Conservation (phyloP, 2,888 invertebrate genomes). For the Dermolepida albohirtum region DNA sequence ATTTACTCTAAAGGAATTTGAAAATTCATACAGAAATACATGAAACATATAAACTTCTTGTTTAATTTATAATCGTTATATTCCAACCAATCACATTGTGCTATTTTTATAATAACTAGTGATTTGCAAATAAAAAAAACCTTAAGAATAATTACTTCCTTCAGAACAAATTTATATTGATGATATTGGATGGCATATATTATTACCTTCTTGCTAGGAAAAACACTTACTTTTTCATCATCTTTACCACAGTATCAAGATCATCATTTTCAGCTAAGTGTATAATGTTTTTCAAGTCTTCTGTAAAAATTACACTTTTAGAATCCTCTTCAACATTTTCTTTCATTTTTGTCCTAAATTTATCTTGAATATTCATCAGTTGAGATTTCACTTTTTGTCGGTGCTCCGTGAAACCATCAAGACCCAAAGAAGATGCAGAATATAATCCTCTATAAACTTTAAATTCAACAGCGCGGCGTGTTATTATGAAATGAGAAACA, state of each 20-base stretch:
- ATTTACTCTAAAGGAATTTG: too few species aligned
- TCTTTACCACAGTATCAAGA: conserved; percentile 72
- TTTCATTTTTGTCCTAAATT: conserved; percentile 78
- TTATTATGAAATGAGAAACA: neutral
- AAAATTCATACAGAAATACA: too few species aligned
- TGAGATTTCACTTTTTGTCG: conserved; percentile 71
- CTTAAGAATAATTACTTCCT: too few species aligned
- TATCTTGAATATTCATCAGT: conserved; percentile 72
- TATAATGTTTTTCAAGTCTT: conserved; percentile 86
- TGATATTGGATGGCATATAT: too few species aligned
- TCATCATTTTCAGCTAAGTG: conserved; percentile 77
- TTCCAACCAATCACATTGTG: too few species aligned
- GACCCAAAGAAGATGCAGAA: conserved; percentile 71
- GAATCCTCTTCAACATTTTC: conserved; percentile 70
- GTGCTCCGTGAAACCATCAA: conserved; percentile 70
- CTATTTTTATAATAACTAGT: too few species aligned
- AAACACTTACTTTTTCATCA: conserved; percentile 75
- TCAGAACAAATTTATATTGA: too few species aligned
- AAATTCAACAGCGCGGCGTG: neutral
- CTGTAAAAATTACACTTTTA: conserved; percentile 81
- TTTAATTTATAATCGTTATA: too few species aligned
- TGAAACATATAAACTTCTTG: too few species aligned
- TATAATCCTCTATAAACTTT: conserved; percentile 66
- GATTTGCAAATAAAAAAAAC: too few species aligned
- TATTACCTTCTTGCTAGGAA: too few species aligned